Percentiles rank a stretch among this genome's conserved stretches.
Evolutionary conservation across 1,140 invertebrate genomes (phyloP).

Genomic region (Drosophila repletoides): DNA sequence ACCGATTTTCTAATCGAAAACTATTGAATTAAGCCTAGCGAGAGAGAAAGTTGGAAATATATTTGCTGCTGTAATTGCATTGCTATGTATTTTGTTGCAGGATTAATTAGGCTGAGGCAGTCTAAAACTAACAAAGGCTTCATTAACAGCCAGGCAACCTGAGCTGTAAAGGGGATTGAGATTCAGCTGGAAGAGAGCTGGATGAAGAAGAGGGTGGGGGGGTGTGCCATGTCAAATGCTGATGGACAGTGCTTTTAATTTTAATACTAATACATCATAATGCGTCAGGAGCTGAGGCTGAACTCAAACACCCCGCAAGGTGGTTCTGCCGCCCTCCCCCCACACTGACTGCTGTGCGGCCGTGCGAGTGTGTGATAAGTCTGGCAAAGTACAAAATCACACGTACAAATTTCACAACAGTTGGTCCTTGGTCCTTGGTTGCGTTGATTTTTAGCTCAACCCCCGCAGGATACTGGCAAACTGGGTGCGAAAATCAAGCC

Average conservation of each 20-base stretch:
- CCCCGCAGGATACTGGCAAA: background rate
- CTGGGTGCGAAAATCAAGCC: conserved; percentile 62
- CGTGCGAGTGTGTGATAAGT: conserved; percentile 78
- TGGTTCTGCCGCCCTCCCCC: conserved; percentile 7
- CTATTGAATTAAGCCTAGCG: no score
- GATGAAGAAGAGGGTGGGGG: background rate
- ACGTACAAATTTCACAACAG: conserved; percentile 75
- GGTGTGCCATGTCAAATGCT: conserved; percentile 26
- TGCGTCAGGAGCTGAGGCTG: conserved; percentile 34
- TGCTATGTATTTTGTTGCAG: conserved; percentile 3
- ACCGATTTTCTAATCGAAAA: no score
- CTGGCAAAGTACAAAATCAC: conserved; percentile 61
- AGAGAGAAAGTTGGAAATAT: background rate
- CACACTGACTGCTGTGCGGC: conserved; percentile 26
- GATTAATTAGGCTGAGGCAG: conserved; percentile 52
- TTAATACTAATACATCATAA: conserved; percentile 78
- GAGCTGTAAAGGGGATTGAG: conserved; percentile 16
- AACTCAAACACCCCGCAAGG: conserved; percentile 60
- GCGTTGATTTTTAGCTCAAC: background rate
- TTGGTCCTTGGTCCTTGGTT: conserved; percentile 41
- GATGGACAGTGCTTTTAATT: conserved; percentile 70
- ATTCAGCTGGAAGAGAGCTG: no score
- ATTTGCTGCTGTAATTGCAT: background rate
- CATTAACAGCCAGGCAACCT: conserved; percentile 68
- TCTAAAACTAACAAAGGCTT: conserved; percentile 51